Conservation (phyloP, 2,113 vertebrate genomes). For the Sylvilagus bachmani region DNA sequence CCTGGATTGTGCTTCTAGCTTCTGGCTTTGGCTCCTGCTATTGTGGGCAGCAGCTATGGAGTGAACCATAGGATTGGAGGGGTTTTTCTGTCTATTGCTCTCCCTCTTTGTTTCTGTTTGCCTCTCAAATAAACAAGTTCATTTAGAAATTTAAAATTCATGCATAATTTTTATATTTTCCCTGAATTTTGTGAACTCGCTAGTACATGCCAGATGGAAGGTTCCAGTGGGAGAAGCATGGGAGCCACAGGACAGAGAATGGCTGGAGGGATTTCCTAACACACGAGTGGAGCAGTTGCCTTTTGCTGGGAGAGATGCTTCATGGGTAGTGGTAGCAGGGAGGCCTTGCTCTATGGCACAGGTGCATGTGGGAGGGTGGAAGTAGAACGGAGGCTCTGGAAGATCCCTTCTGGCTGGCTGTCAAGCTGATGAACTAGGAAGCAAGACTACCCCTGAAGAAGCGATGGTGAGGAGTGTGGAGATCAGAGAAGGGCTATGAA, state of each 20-base stretch:
- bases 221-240: background rate
- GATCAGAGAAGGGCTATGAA: background rate
- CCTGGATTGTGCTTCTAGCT: too few relatives aligned
- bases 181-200: too few relatives aligned
- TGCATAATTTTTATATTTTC: too few relatives aligned
- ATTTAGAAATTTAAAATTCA: too few relatives aligned
- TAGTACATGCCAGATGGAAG: background rate
- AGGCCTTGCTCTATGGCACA: background rate
- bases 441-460: background rate
- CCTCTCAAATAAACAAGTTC: too few relatives aligned
- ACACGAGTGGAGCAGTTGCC: accelerated
- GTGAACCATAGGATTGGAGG: too few relatives aligned
- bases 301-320: background rate
- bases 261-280: background rate
- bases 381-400: background rate
- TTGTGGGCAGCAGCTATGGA: too few relatives aligned
- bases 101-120: too few relatives aligned
- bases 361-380: background rate
- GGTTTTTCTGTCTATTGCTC: too few relatives aligned
- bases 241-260: background rate
- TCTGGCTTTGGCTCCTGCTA: too few relatives aligned
- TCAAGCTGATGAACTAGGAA: background rate
- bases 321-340: background rate
- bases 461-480: background rate
- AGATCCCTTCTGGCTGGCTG: background rate